A percentile compares a stretch with the other conserved stretches of the same genome.
phyloP scores from a whole-genome alignment of 2,797 vertebrate species.

The Odontamblyopus rebecca region DNA sequence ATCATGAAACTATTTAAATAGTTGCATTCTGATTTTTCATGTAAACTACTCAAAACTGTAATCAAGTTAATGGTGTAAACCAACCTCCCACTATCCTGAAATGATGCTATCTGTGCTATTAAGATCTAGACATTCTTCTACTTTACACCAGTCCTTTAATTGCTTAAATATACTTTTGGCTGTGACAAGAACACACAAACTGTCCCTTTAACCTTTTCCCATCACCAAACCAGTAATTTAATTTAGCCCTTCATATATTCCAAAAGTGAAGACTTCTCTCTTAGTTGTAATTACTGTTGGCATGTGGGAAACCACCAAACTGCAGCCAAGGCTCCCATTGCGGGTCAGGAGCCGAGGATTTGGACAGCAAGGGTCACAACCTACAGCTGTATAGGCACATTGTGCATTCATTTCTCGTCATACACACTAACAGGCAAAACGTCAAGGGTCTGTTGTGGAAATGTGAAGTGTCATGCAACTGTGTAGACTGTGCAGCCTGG shows the following conservation, averaged over 20 bases:
- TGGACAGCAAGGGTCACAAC: constrained; percentile 42
- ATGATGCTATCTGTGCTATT: no score
- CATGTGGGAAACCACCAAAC: constrained; percentile 51
- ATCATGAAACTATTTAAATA: background rate
- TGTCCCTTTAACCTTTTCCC: constrained; percentile 21
- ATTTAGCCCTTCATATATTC: constrained; percentile 28
- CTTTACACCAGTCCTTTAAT: constrained; percentile 1
- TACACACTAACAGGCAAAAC: constrained; percentile 18
- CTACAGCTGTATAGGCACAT: constrained; percentile 35
- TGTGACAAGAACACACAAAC: constrained; percentile 33
- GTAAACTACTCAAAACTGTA: background rate
- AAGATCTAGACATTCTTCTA: no score
- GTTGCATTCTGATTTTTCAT: no score
- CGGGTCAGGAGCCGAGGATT: constrained; percentile 33
- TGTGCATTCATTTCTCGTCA: constrained; percentile 34
- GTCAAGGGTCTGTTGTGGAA: constrained; percentile 31
- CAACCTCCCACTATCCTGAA: background rate
- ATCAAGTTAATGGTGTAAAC: background rate
- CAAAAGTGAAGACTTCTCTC: constrained; percentile 35
- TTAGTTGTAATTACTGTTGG: constrained; percentile 51
- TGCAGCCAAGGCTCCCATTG: constrained; percentile 28
- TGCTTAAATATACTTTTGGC: constrained; percentile 15
- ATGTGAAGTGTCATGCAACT: constrained; percentile 43
- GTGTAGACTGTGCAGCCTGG: constrained; percentile 34
- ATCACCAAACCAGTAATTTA: constrained; percentile 42